Evolutionary conservation across 1,140 invertebrate species (phyloP), one percentile per base, ranked within the genome.

Genomic region (Conus ventricosus): DNA sequence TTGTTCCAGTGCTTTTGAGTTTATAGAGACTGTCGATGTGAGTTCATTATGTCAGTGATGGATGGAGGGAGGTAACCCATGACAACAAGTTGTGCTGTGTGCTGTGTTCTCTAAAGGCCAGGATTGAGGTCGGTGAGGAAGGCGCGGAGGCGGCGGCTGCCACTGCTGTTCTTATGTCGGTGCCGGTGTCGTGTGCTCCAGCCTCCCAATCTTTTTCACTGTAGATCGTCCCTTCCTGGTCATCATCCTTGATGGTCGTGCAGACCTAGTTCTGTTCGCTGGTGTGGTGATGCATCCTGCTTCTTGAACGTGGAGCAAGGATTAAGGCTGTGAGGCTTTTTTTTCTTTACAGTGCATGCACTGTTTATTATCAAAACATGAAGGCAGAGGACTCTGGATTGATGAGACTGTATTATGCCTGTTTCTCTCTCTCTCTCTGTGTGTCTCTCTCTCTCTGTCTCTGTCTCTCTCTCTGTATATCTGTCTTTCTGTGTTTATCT

Each of bases 201-300:
- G 78, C 85, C 63, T 81, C 27, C 67, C 13, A 20, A 55, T 85
- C 25, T 55, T 87, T 20, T 96, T 98, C 87, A 95, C 96, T 51
- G 96, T 96, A 4, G 96, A 98, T 92, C 96, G 97, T 80, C 97
- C 97, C 2, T 98, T 98, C 93, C 94, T 97, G 53, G 97, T 98
- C 92, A 96, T 98, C 90, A 97, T 98, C 85, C 95, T 96, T 87
- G 97, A 97, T 90, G 92, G 92, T 71, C 81, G 82, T 39, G 92
- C 51, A 7, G 78, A n/a, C 27, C 13, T 80, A 25, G 23, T 39
- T 15, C 78, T 80, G 27, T 80, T 80, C 84, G 91, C 95, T 17
- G 95, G 95, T 23, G 87, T 89, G 15, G 91, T 87, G 78, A 23
- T 54, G 5, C 84, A 91, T n/a, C 91, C 91, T 15, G 53, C 82